These are phyloP conservation scores for Halocaridina rubra DNA, from an alignment of 2,888 invertebrate genomes.

Conservation along the genomic window DNA sequence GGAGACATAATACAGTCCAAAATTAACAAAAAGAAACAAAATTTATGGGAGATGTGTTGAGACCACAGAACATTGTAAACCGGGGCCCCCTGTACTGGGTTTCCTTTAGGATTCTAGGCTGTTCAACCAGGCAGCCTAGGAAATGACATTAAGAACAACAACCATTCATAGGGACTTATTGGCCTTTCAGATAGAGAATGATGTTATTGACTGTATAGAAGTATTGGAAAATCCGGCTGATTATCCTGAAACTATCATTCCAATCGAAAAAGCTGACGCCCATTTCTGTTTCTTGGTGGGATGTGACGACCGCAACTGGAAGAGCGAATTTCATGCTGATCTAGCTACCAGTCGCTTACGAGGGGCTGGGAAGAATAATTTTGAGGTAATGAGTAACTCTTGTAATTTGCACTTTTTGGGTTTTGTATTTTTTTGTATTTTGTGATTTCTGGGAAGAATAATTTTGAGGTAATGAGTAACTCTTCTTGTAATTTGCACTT, in stretches of 20 bases:
- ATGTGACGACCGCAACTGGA: constrained; percentile 49
- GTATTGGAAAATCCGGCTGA: constrained; percentile 17
- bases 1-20: too few relatives aligned
- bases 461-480: background rate
- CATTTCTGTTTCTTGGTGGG: constrained; percentile 51
- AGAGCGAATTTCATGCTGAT: constrained; percentile 37
- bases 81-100: too few relatives aligned
- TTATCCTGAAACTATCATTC: constrained; percentile 52
- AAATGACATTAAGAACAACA: too few relatives aligned
- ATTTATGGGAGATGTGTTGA: too few relatives aligned
- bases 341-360: constrained; percentile 16
- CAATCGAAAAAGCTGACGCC: constrained; percentile 52
- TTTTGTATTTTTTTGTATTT: background rate
- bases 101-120: too few relatives aligned
- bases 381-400: background rate
- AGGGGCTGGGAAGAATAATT: background rate
- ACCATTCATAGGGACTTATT: too few relatives aligned
- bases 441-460: background rate
- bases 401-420: background rate
- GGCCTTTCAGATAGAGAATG: constrained; percentile 7
- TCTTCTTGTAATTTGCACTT: background rate
- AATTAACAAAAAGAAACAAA: too few relatives aligned
- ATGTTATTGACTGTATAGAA: constrained; percentile 10
- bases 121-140: too few relatives aligned
- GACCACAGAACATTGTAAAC: too few relatives aligned